phyloP scores from a whole-genome alignment of 1,140 invertebrate species.

The Macrobrachium nipponense region DNA sequence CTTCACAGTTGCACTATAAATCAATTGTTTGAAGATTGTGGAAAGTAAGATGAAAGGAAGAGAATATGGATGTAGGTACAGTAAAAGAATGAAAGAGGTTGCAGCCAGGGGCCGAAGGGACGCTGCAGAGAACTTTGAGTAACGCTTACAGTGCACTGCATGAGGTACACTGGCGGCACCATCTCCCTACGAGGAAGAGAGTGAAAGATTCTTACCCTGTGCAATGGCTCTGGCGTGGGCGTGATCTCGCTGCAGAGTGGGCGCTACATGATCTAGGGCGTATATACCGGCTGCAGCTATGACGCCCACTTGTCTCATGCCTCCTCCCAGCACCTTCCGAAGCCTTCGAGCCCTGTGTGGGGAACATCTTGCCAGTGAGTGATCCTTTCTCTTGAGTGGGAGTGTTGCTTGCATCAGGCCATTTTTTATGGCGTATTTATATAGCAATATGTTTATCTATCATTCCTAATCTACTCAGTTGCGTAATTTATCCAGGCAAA shows the following conservation, averaged over 20 bases:
- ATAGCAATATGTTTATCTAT: neutral
- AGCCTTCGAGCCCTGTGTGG: conserved; percentile 77
- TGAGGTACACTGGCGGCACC: neutral
- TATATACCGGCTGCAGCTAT: conserved; percentile 89
- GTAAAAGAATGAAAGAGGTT: too few species aligned
- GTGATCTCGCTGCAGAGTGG: conserved; percentile 82
- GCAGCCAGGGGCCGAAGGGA: too few species aligned
- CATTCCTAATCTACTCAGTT: neutral
- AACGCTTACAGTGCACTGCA: too few species aligned
- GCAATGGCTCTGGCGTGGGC: conserved; percentile 77
- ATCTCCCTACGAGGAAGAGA: neutral
- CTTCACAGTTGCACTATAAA: too few species aligned
- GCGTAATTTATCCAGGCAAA: neutral
- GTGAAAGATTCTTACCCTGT: conserved; percentile 71
- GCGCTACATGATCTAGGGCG: conserved; percentile 81
- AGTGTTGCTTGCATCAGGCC: neutral
- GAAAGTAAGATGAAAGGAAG: too few species aligned
- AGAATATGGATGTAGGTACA: too few species aligned
- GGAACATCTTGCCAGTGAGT: neutral
- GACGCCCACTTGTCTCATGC: conserved; percentile 90
- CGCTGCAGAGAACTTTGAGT: too few species aligned
- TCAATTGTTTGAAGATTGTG: too few species aligned
- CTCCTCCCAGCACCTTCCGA: conserved; percentile 90
- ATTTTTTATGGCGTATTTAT: neutral
- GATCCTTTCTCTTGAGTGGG: neutral